Conservation (phyloP, 2,113 vertebrate genomes). For the Gadus chalcogrammus region DNA sequence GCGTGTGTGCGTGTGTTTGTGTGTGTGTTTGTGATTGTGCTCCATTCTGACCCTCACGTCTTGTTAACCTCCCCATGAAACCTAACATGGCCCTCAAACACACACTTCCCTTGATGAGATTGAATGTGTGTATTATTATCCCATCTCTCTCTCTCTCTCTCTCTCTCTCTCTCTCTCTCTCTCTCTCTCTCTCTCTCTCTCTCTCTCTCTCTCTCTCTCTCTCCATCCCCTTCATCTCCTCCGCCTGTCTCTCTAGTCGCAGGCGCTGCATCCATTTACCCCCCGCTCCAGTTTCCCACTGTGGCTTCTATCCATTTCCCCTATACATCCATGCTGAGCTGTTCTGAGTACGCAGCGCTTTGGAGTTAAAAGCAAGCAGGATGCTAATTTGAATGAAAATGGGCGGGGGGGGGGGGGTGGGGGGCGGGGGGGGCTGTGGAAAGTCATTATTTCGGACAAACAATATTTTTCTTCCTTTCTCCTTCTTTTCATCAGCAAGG, state of each 20-base stretch:
- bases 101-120: slow-evolving; percentile 29
- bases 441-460: slow-evolving; percentile 15
- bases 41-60: too few relatives aligned
- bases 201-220: too few relatives aligned
- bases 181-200: too few relatives aligned
- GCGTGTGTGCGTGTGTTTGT: too few relatives aligned
- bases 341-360: neutral
- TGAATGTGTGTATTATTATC: slow-evolving; percentile 26
- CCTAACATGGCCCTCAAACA: neutral
- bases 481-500: too few relatives aligned
- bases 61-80: too few relatives aligned
- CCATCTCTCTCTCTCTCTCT: slow-evolving; percentile 18
- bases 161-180: neutral
- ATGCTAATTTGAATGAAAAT: slow-evolving; percentile 39
- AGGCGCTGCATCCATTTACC: too few relatives aligned
- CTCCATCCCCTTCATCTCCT: too few relatives aligned
- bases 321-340: slow-evolving; percentile 4
- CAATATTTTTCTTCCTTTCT: slow-evolving; percentile 12
- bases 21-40: too few relatives aligned
- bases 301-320: slow-evolving; percentile 23
- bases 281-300: slow-evolving; percentile 18
- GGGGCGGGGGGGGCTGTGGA: too few relatives aligned
- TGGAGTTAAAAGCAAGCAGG: slow-evolving; percentile 21
- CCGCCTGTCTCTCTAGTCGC: slow-evolving; percentile 8
- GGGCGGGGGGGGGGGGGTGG: neutral